Conservation (phyloP, 1,140 invertebrate species). For the Saccostrea echinata region DNA sequence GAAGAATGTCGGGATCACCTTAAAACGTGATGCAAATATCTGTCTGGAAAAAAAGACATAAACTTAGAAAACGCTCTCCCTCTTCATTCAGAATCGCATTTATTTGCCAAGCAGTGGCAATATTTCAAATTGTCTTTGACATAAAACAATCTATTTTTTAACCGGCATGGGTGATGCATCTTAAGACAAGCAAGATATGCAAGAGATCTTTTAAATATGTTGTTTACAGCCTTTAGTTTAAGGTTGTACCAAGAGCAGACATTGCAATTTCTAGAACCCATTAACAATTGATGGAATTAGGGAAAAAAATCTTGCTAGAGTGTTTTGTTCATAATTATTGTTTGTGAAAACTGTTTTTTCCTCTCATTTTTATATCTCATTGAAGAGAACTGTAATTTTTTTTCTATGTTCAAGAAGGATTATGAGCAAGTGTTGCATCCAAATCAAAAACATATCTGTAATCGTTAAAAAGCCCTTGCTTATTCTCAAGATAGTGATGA, state of each 20-base stretch:
- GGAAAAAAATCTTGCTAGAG: background rate
- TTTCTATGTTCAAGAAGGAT: background rate
- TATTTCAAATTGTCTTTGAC: conserved; percentile 34
- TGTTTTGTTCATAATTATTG: conserved; percentile 11
- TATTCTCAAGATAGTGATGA: background rate
- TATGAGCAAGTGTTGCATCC: background rate
- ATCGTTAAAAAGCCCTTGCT: background rate
- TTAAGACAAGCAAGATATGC: conserved; percentile 13
- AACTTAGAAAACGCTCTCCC: conserved; percentile 6
- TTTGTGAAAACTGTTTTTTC: background rate
- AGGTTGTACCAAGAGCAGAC: background rate
- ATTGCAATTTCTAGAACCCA: background rate
- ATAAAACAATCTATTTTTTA: conserved; percentile 34
- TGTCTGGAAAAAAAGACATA: conserved; percentile 13
- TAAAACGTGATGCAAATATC: background rate
- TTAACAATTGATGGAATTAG: conserved; percentile 1
- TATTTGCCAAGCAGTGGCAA: conserved; percentile 24
- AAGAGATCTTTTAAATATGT: conserved; percentile 33
- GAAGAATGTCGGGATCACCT: background rate
- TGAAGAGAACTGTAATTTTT: background rate
- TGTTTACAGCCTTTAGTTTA: background rate
- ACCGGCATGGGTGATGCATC: background rate
- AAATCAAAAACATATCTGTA: background rate
- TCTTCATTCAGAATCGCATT: conserved; percentile 28
- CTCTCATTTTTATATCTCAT: background rate